Evolutionary conservation across 2,888 invertebrate species (phyloP), one percentile per base, ranked within the genome.

Genomic region (Diaprepes abbreviatus): DNA sequence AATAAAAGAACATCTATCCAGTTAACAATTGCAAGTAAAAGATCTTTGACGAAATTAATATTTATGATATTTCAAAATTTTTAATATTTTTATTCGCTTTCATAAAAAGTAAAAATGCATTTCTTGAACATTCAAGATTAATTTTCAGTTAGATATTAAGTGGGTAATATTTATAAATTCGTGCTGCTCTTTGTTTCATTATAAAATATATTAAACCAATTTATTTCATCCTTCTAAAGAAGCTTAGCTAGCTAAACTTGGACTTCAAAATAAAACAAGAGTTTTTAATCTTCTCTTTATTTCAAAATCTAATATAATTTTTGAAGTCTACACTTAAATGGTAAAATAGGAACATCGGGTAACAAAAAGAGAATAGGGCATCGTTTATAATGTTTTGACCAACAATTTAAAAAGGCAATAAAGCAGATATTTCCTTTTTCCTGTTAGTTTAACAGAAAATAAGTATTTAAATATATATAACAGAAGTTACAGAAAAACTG

Each of bases 231-330:
- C 3, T n/a, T 24, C 24, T 24, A n/a, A 24, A 24, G 6, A 5
- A 38, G 4, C n/a, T 24, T 14, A 9, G 5, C 17, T 7, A 17
- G 1, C 40, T 17, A 24, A 45, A 45, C n/a, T 24, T n/a, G n/a
- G 24, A 5, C 21, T 24, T n/a, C 1, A 7, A 45, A 45, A 45
- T 43, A 43, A 57, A 33, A 57, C 48, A 65, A 4, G 5, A 48
- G 57, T 43, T 64, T 55, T 64, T 64, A 64, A 55, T 64, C 50
- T 38, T 54, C 33, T 14, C 31, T 24, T 24, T 40, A 64, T 64
- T 19, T 33, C 17, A 36, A 43, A 64, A 43, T 55, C 31, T 33
- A 55, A 64, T 64, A 38, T 40, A 54, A 55, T 64, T 31, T 55
- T 64, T 64, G 40, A 64, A 21, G 38, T 55, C 17, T 19, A n/a